Base-by-base conservation (phyloP, 2,797 vertebrate genomes). In the Sebastes hubbsi region DNA sequence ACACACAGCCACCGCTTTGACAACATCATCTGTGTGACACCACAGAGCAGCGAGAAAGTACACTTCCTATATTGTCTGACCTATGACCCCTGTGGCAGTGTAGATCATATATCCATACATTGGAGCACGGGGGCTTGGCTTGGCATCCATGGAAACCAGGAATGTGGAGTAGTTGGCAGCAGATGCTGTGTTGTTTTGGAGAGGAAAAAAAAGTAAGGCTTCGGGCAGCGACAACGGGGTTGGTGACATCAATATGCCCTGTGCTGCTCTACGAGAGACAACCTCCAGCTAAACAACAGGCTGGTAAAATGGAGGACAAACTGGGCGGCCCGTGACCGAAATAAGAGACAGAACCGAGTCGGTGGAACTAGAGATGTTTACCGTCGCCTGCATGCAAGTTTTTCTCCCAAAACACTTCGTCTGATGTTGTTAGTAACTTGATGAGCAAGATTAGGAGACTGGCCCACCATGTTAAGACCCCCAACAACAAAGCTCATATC, bases 81-180 rank as follows among this genome's bases (percentile, higher is more conserved):
- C 94, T 93, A 88, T 94, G 94, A 95, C 94, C 93, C 79, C 79
- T 4, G 61, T 83, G 77, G 83, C 83, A 83, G 72, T 13, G 75
- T 81, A 69, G 82, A 83, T 89, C 89, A 88, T 85, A 89, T 91
- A 88, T 90, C 88, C 86, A 91, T 94, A 94, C 85, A 80, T 80
- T 85, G 66, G 65, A 87, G 82, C 72, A 38, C 75, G 18, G 65
- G 72, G 86, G 75, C 71, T 83, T 72, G 84, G 88, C 67, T 77
- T 84, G 89, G 92, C 88, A 78, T 89, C 89, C 90, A 84, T 86
- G 89, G 87, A 82, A 82, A 94, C 75, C 84, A 91, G 92, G 92
- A 95, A 94, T 94, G 92, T 87, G 81, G 88, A 92, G 90, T 83
- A 83, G 89, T 84, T 93, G 94, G 91, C 93, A 91, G 91, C 93